Evolutionary conservation across 2,888 invertebrate species (phyloP).

Genomic region (Conistra vaccinii): DNA sequence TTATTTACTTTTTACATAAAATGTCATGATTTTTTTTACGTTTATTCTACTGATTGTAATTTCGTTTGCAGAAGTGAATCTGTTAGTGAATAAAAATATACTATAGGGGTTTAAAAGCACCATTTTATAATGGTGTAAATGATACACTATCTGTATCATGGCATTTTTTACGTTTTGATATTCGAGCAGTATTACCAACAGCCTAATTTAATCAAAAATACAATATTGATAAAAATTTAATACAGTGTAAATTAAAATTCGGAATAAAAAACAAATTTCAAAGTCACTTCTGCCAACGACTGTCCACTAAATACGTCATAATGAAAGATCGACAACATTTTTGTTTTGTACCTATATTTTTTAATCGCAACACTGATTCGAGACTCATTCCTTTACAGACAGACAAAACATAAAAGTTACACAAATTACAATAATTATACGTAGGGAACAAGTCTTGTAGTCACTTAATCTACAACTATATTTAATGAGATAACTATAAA

Average conservation of each 20-base stretch:
- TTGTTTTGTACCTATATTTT: conserved; percentile 63
- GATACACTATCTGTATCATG: neutral
- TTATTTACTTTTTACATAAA: conserved; percentile 65
- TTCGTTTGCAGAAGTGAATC: conserved; percentile 64
- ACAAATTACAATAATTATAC: conserved; percentile 81
- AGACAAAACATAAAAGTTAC: conserved; percentile 80
- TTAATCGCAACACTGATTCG: conserved; percentile 76
- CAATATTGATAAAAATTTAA: neutral
- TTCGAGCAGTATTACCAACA: conserved; percentile 9
- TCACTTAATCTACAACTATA: conserved; percentile 86
- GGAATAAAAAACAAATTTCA: neutral
- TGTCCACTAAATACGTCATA: conserved; percentile 66
- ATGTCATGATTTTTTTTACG: conserved; percentile 83
- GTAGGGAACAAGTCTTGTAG: conserved; percentile 90
- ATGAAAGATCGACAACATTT: conserved; percentile 69
- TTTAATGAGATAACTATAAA: conserved; percentile 91
- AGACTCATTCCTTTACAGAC: conserved; percentile 85
- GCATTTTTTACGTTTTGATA: neutral
- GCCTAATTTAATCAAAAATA: neutral
- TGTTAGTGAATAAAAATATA: neutral
- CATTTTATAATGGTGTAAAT: neutral
- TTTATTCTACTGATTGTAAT: conserved; percentile 68
- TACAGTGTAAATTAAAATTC: neutral
- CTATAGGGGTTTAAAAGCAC: neutral
- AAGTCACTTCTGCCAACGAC: conserved; percentile 56